These are phyloP conservation scores for Toxonevra muliebris DNA, from an alignment of 2,888 invertebrate species.

Conservation along the genomic window DNA sequence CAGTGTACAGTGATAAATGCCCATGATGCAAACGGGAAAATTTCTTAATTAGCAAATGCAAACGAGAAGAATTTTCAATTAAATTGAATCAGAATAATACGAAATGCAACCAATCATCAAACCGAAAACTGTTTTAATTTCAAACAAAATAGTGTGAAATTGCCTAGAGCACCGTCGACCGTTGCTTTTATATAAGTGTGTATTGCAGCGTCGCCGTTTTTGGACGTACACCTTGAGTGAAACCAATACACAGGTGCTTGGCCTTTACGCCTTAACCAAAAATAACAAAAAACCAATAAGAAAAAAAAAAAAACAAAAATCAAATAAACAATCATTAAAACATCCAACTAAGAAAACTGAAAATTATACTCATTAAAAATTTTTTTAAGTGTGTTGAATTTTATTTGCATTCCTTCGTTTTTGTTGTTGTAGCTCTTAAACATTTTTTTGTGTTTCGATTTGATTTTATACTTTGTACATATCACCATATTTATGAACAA, in stretches of 20 bases:
- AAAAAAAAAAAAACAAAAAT: not conserved
- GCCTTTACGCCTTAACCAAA: not conserved
- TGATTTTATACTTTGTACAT: not conserved
- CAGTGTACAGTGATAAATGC: not conserved
- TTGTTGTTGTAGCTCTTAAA: not conserved
- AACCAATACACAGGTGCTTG: conserved; percentile 25
- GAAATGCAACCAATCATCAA: conserved; percentile 23
- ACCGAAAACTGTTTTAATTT: not conserved
- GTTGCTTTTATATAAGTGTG: conserved; percentile 18
- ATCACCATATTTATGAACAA: not conserved
- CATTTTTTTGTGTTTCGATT: not conserved
- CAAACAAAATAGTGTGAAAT: not conserved
- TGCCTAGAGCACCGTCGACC: not conserved
- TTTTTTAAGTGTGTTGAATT: conserved; percentile 12
- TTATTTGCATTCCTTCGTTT: conserved; percentile 11
- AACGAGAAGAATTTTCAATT: not conserved
- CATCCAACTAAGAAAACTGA: conserved; percentile 5
- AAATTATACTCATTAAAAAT: not conserved
- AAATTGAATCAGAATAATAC: not conserved
- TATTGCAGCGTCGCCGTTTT: not conserved
- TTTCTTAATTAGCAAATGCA: conserved; percentile 23
- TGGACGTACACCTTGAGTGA: conserved; percentile 1
- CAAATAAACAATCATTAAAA: conserved; percentile 20
- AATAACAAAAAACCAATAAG: not conserved
- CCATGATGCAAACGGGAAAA: no score